Conservation (phyloP, 1,140 invertebrate species). For the Pachyrhynchus sulphureomaculatus region DNA sequence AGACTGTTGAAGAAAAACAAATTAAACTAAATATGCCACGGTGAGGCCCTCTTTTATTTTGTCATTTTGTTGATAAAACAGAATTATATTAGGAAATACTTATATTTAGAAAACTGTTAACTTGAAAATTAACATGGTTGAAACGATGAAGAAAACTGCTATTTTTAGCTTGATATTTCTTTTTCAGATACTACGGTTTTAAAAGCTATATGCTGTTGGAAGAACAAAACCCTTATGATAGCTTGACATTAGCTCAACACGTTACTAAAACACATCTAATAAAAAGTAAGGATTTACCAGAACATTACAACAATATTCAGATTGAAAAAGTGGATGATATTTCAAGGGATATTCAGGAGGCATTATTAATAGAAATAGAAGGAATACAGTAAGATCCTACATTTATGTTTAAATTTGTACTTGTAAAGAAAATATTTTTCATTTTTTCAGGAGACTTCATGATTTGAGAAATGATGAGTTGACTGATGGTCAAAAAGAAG, state of each 20-base stretch:
- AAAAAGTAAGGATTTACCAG: slow-evolving; percentile 56
- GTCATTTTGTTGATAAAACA: too few relatives aligned
- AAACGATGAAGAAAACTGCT: too few relatives aligned
- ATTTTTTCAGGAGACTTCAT: slow-evolving; percentile 28
- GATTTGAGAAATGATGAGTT: slow-evolving; percentile 37
- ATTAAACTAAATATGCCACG: slow-evolving; percentile 76
- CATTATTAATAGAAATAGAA: slow-evolving; percentile 59
- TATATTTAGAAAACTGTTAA: too few relatives aligned
- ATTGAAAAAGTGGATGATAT: slow-evolving; percentile 53
- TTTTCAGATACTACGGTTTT: slow-evolving; percentile 69
- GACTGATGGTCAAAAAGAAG: slow-evolving; percentile 45
- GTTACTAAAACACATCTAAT: slow-evolving; percentile 70
- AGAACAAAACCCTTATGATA: slow-evolving; percentile 63
- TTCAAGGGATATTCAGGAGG: slow-evolving; percentile 61
- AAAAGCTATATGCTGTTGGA: slow-evolving; percentile 63
- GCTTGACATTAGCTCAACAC: slow-evolving; percentile 65
- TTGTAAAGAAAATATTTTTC: neutral
- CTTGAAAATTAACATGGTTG: too few relatives aligned
- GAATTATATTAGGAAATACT: too few relatives aligned
- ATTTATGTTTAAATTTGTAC: too few relatives aligned
- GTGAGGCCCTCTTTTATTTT: too few relatives aligned
- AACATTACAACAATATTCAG: slow-evolving; percentile 56
- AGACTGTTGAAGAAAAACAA: slow-evolving; percentile 80
- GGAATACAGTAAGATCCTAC: slow-evolving; percentile 47
- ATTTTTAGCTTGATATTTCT: too few relatives aligned